Evolutionary conservation across 37 sponge, comb jelly and placozoan genomes (phyloP).

Genomic region (Hormiphora californensis): DNA sequence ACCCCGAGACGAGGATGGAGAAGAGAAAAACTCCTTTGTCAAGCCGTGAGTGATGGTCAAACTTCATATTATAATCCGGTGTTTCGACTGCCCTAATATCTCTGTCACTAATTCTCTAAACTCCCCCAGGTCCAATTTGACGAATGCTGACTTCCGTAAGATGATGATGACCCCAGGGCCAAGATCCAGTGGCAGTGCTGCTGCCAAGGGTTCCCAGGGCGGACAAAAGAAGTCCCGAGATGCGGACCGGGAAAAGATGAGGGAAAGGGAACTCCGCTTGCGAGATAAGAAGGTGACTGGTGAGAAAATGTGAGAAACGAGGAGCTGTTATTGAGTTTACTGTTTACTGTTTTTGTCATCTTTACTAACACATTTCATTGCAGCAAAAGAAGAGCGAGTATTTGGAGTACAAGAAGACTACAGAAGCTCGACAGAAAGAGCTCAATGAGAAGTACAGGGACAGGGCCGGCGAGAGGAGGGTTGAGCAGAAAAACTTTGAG

Average conservation of each 20-base stretch:
- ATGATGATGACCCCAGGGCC: conserved; percentile 84
- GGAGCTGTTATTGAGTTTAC: neutral
- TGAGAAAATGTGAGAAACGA: neutral
- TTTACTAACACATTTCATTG: neutral
- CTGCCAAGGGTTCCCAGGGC: too few relatives aligned
- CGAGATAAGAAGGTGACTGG: conserved; percentile 26
- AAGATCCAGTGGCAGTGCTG: conserved; percentile 33
- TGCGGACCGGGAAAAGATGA: conserved; percentile 15
- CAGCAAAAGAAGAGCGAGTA: conserved; percentile 54
- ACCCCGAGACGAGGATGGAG: conserved; percentile 49
- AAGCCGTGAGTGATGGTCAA: neutral
- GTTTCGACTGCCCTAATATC: neutral
- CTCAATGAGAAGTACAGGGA: conserved; percentile 13
- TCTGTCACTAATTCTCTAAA: neutral
- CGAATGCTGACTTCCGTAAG: conserved; percentile 90
- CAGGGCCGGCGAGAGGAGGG: conserved; percentile 12
- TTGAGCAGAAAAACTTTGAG: conserved; percentile 34
- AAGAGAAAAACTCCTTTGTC: conserved; percentile 18
- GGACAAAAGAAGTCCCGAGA: conserved; percentile 10
- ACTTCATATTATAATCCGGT: neutral
- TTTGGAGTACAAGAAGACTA: conserved; percentile 51
- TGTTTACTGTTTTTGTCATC: neutral
- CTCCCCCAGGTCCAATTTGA: conserved; percentile 58
- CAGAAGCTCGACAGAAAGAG: conserved; percentile 47
- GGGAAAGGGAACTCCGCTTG: neutral